Conservation (phyloP, 2,797 vertebrate species). For the Monodelphis domestica region DNA sequence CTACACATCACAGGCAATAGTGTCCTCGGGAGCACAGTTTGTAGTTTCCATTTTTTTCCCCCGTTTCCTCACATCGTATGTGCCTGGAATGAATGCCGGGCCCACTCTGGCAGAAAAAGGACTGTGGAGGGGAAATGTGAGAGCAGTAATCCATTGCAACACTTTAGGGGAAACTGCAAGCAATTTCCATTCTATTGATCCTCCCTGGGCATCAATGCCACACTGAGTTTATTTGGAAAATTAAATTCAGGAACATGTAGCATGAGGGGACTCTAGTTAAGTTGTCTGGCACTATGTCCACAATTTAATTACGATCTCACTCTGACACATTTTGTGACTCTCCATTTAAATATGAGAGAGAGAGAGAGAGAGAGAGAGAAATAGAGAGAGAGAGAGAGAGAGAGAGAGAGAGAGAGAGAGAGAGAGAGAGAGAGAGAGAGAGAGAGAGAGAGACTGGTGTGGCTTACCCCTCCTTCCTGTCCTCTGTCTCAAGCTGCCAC, state of each 20-base stretch:
- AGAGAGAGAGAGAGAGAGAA: no score
- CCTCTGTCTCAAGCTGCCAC: not conserved
- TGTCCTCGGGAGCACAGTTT: not conserved
- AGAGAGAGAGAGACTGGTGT: accelerated
- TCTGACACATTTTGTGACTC: conserved; percentile 14
- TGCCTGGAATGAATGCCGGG: conserved; percentile 73
- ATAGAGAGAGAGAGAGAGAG: no score
- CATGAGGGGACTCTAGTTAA: conserved; percentile 79
- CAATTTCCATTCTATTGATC: conserved; percentile 86
- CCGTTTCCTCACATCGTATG: conserved; percentile 55
- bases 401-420: no score
- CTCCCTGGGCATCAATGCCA: conserved; percentile 81
- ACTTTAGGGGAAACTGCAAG: conserved; percentile 83
- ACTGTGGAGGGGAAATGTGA: conserved; percentile 57
- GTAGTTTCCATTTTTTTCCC: conserved; percentile 28
- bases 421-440: no score
- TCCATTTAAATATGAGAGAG: conserved; percentile 62
- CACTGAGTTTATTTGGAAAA: conserved; percentile 83
- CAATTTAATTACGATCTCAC: conserved; percentile 76
- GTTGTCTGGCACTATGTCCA: conserved; percentile 70
- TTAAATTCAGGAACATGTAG: conserved; percentile 81
- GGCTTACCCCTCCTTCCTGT: not conserved
- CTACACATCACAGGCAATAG: not conserved
- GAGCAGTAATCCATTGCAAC: conserved; percentile 80
- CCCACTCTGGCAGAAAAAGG: conserved; percentile 58